Evolutionary conservation across 53 echinoderm and acorn worm species (phyloP).

Genomic region (Antedon mediterranea): DNA sequence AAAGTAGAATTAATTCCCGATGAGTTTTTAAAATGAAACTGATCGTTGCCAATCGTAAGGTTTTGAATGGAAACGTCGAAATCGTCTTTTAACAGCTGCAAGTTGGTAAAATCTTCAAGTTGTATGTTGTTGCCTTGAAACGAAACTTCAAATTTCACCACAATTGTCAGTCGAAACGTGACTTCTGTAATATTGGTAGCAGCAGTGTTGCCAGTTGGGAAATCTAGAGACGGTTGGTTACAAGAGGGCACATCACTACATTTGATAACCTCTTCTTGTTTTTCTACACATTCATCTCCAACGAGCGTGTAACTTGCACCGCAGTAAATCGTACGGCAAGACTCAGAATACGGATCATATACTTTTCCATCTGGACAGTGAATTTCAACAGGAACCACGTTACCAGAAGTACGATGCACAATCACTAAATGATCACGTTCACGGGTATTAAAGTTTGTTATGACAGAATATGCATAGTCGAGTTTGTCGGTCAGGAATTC

Average conservation of each 20-base stretch:
- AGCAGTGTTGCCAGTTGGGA: conserved; percentile 14
- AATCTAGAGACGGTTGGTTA: background rate
- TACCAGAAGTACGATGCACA: conserved; percentile 20
- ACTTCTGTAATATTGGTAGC: background rate
- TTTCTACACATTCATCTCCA: conserved; percentile 39
- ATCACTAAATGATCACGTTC: conserved; percentile 24
- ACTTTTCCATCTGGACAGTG: conserved; percentile 45
- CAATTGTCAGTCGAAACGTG: conserved; percentile 7
- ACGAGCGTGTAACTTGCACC: conserved; percentile 47
- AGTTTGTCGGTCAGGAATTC: background rate
- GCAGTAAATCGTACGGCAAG: conserved; percentile 68
- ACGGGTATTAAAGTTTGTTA: conserved; percentile 60
- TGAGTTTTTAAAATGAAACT: background rate
- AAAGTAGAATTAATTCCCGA: background rate
- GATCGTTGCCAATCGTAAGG: background rate
- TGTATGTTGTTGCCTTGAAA: background rate
- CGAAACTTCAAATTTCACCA: conserved; percentile 3
- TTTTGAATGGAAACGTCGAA: background rate
- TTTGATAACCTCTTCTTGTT: too few relatives aligned
- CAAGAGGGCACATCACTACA: too few relatives aligned
- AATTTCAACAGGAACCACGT: conserved; percentile 39
- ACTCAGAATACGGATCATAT: conserved; percentile 63
- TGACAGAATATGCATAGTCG: background rate
- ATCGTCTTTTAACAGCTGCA: background rate
- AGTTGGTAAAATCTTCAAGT: background rate